Percentiles rank a stretch among this genome's conserved stretches.
Conservation (phyloP, 2,888 invertebrate species). For the Tolmerus cingulatus region DNA sequence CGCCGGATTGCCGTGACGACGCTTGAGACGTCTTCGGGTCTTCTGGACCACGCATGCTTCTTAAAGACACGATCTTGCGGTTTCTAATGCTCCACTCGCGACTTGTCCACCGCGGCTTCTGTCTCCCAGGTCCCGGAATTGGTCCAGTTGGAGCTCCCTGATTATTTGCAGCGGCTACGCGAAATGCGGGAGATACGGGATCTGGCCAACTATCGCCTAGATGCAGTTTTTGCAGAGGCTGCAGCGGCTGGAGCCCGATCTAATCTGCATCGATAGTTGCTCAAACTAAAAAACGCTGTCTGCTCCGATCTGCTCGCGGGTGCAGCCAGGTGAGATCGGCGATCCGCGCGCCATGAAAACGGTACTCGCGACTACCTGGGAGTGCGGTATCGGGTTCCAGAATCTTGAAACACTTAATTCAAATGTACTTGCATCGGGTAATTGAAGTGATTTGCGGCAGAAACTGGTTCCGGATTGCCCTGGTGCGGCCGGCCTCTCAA, state of each 20-base stretch:
- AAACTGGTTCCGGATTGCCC: background rate
- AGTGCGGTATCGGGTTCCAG: background rate
- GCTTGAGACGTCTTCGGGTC: background rate
- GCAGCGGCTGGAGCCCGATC: background rate
- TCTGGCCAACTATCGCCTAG: background rate
- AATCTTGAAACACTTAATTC: background rate
- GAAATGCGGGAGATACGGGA: background rate
- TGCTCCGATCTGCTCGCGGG: background rate
- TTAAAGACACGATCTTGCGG: background rate
- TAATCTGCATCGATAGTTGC: background rate
- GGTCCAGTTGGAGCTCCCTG: background rate
- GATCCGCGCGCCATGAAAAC: background rate
- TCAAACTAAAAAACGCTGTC: background rate
- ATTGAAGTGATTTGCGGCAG: background rate
- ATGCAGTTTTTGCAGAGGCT: background rate
- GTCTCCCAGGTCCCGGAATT: background rate
- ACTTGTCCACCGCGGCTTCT: background rate
- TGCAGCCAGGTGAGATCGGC: slow-evolving; percentile 1
- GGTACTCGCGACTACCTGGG: background rate
- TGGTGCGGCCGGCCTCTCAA: background rate
- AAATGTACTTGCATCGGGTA: background rate
- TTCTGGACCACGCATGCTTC: background rate
- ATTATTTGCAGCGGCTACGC: background rate
- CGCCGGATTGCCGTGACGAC: background rate
- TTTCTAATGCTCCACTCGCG: background rate